phyloP scores from a whole-genome alignment of 2,888 invertebrate genomes.

The Hymenopus coronatus region DNA sequence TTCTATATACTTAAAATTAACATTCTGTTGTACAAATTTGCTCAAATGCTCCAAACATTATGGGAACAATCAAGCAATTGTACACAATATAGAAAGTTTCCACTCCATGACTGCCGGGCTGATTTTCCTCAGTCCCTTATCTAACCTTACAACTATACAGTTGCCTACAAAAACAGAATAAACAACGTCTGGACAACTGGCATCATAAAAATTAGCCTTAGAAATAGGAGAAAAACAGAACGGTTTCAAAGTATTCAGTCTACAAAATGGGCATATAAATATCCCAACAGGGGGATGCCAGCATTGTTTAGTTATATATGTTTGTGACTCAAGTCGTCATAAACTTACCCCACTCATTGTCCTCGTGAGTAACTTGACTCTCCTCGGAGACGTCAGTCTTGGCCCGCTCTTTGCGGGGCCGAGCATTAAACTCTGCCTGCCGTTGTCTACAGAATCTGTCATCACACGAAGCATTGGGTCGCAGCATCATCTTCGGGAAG shows the following conservation, averaged over 20 bases:
- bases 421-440: constrained; percentile 60
- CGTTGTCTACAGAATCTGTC: constrained; percentile 71
- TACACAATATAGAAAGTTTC: too few species aligned
- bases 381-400: constrained; percentile 47
- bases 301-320: neutral
- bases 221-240: too few species aligned
- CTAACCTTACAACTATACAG: too few species aligned
- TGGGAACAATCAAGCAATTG: too few species aligned
- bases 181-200: too few species aligned
- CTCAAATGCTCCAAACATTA: too few species aligned
- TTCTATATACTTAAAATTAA: too few species aligned
- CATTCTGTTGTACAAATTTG: too few species aligned
- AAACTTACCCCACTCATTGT: constrained; percentile 83
- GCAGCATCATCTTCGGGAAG: constrained; percentile 90
- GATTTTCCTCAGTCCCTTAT: too few species aligned
- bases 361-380: constrained; percentile 65
- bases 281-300: neutral
- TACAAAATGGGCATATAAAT: neutral
- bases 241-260: neutral
- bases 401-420: constrained; percentile 47
- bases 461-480: constrained; percentile 89
- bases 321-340: constrained; percentile 28
- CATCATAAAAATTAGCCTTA: too few species aligned
- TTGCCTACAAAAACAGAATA: too few species aligned
- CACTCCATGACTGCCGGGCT: too few species aligned